These are phyloP conservation scores for Dasyornis broadbenti DNA, from an alignment of 2,113 vertebrate genomes.

Conservation along the genomic window DNA sequence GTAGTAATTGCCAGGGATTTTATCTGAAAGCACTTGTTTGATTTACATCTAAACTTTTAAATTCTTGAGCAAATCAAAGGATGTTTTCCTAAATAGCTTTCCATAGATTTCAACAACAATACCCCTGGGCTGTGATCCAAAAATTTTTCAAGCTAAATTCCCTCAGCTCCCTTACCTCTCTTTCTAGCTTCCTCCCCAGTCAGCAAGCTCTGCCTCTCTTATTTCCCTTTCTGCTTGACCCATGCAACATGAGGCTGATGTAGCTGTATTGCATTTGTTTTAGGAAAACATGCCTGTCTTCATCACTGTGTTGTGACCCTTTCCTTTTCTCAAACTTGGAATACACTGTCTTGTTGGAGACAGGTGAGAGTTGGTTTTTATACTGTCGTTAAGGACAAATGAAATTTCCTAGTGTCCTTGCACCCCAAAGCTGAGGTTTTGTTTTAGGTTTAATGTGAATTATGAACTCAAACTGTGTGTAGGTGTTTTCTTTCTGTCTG, in stretches of 20 bases:
- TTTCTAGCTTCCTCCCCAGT: neutral
- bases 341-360: neutral
- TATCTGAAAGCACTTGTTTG: neutral
- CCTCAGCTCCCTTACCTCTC: neutral
- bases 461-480: neutral
- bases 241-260: neutral
- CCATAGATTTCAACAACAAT: neutral
- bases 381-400: neutral
- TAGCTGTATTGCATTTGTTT: constrained; percentile 2
- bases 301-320: neutral
- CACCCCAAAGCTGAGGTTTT: neutral
- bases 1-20: neutral
- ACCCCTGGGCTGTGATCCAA: neutral
- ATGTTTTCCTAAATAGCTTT: neutral
- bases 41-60: neutral
- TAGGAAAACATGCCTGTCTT: constrained; percentile 5
- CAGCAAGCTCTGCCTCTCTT: neutral
- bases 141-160: neutral
- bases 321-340: constrained; percentile 1
- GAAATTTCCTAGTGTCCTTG: neutral
- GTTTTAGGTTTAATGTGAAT: neutral
- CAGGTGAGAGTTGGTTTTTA: neutral
- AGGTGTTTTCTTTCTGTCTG: neutral
- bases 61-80: neutral
- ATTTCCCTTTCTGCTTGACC: neutral